Evolutionary conservation across 1,140 invertebrate genomes (phyloP).

Genomic region (Sweltsa coloradensis): DNA sequence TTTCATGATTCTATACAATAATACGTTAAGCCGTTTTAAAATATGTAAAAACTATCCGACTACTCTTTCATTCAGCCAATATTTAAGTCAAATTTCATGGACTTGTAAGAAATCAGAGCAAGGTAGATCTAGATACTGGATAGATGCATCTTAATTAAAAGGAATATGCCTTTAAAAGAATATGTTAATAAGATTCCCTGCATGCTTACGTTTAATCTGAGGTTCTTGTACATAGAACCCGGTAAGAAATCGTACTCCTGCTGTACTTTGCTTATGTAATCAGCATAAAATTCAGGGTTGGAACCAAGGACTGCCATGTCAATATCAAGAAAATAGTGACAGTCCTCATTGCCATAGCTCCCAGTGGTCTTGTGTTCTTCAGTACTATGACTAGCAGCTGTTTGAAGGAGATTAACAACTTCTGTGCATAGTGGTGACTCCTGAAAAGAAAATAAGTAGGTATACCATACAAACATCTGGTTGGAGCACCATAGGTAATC

Average conservation of each 20-base stretch:
- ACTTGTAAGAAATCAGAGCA: no score
- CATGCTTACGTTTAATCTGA: constrained; percentile 41
- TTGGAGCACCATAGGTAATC: no score
- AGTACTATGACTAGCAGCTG: constrained; percentile 40
- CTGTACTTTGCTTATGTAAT: constrained; percentile 37
- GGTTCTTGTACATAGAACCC: constrained; percentile 37
- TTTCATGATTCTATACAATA: no score
- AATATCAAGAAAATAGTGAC: constrained; percentile 47
- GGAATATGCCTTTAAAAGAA: no score
- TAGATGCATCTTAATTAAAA: no score
- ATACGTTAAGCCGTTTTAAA: no score
- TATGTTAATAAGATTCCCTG: no score
- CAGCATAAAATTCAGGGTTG: constrained; percentile 33
- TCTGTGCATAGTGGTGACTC: constrained; percentile 31
- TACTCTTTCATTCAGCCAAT: no score
- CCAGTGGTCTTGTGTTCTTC: constrained; percentile 43
- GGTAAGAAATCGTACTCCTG: constrained; percentile 43
- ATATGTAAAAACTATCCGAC: no score
- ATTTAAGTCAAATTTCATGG: no score
- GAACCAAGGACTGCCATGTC: constrained; percentile 44
- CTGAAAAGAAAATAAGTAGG: constrained; percentile 23
- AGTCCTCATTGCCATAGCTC: constrained; percentile 40
- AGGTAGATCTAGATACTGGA: no score
- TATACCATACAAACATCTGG: no score
- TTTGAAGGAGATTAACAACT: constrained; percentile 36